These are phyloP conservation scores for Gastracanthus pulcherrimus DNA, from an alignment of 2,888 invertebrate species.

Conservation along the genomic window DNA sequence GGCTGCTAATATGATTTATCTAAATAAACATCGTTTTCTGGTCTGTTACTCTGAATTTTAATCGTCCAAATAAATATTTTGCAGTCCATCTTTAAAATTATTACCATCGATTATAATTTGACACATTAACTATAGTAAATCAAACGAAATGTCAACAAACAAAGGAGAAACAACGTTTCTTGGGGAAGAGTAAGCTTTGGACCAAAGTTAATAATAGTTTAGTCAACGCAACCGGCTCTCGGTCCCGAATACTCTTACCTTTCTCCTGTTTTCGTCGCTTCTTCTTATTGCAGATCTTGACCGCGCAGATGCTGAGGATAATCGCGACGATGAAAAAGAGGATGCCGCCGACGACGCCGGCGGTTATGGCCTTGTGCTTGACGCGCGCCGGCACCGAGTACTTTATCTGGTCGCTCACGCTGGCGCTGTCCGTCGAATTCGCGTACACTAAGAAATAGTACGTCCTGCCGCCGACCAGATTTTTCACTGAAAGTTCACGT, in stretches of 20 bases:
- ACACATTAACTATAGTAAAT: too few relatives aligned
- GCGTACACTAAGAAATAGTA: slow-evolving; percentile 95
- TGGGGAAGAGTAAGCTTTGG: neutral
- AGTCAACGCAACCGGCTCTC: neutral
- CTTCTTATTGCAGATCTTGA: slow-evolving; percentile 98
- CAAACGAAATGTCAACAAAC: too few relatives aligned
- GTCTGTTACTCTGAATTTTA: too few relatives aligned
- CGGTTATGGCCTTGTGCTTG: slow-evolving; percentile 96
- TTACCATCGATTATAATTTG: too few relatives aligned
- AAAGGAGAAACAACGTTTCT: slow-evolving; percentile 20
- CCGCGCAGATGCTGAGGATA: slow-evolving; percentile 97
- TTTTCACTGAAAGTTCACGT: slow-evolving; percentile 84
- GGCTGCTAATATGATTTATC: too few relatives aligned
- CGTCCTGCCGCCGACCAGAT: slow-evolving; percentile 92
- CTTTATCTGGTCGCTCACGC: slow-evolving; percentile 92
- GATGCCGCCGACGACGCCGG: slow-evolving; percentile 97
- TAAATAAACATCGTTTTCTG: too few relatives aligned
- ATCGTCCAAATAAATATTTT: too few relatives aligned
- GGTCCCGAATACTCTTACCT: slow-evolving; percentile 82
- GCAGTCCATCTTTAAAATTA: too few relatives aligned
- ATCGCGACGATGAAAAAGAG: slow-evolving; percentile 98
- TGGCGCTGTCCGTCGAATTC: slow-evolving; percentile 88
- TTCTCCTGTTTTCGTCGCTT: slow-evolving; percentile 98
- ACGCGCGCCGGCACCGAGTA: slow-evolving; percentile 94
- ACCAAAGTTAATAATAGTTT: neutral